These are phyloP conservation scores for Orthonyx spaldingii DNA, from an alignment of 2,113 vertebrate genomes.

Conservation along the genomic window DNA sequence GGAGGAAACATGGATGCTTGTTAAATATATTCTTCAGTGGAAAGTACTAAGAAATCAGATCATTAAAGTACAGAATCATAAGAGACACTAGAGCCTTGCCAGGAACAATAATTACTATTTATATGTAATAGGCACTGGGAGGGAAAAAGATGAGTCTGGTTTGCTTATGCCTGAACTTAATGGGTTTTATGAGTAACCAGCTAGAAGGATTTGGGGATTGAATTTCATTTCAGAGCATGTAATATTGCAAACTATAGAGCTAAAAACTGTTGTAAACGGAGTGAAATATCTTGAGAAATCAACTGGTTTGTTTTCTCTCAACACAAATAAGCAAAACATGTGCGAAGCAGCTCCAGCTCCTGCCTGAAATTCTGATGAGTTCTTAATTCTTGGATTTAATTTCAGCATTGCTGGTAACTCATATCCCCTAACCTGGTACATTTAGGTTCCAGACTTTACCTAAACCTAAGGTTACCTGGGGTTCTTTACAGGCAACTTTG, in stretches of 20 bases:
- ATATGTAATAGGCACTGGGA: constrained; percentile 52
- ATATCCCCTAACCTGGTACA: not conserved
- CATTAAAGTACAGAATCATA: constrained; percentile 54
- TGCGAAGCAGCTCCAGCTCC: not conserved
- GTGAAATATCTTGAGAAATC: constrained; percentile 68
- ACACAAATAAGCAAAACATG: not conserved
- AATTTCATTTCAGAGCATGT: constrained; percentile 49
- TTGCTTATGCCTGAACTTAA: constrained; percentile 56
- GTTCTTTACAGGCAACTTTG: not conserved
- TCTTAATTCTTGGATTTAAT: not conserved
- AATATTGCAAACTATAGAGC: constrained; percentile 40
- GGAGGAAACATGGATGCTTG: constrained; percentile 53
- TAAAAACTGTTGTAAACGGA: constrained; percentile 9
- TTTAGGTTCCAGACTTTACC: not conserved
- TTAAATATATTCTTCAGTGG: constrained; percentile 58
- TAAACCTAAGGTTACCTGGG: not conserved
- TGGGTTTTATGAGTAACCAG: constrained; percentile 49
- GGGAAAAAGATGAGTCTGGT: constrained; percentile 43
- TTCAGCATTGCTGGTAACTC: not conserved
- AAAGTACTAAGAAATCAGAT: constrained; percentile 58
- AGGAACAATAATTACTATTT: constrained; percentile 66
- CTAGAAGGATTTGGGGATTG: constrained; percentile 53
- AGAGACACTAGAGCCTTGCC: constrained; percentile 53
- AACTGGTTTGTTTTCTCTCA: constrained; percentile 40
- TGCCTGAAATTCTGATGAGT: not conserved